Percentiles rank a stretch among this genome's conserved stretches.
Conservation (phyloP, 2,888 invertebrate genomes). For the Agapetus fuscipes region DNA sequence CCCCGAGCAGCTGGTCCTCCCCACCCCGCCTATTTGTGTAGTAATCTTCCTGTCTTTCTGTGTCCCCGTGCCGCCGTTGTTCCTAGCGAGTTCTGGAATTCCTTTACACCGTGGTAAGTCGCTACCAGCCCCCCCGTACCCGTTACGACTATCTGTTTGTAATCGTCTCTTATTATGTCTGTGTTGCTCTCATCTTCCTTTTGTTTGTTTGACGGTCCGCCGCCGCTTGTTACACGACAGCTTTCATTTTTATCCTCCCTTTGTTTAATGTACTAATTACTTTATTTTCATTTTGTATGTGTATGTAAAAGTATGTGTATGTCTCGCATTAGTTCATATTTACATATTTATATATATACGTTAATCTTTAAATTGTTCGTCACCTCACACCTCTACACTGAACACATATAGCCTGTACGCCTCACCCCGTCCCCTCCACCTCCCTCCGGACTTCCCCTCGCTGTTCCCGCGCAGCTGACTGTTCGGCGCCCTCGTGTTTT, state of each 20-base stretch:
- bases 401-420: neutral
- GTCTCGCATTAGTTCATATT: constrained; percentile 27
- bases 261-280: constrained; percentile 26
- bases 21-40: constrained; percentile 51
- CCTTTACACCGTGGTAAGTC: constrained; percentile 98
- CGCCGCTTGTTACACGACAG: constrained; percentile 24
- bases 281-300: constrained; percentile 49
- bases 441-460: neutral
- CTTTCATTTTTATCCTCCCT: constrained; percentile 36
- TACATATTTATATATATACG: constrained; percentile 14
- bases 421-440: neutral
- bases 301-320: constrained; percentile 49
- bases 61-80: constrained; percentile 61
- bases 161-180: constrained; percentile 23
- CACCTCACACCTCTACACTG: constrained; percentile 11
- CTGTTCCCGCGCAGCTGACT: constrained; percentile 12
- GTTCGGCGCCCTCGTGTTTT: constrained; percentile 17
- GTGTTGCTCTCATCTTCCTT: constrained; percentile 21
- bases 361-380: constrained; percentile 14
- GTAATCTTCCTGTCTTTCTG: constrained; percentile 57
- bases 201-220: constrained; percentile 17
- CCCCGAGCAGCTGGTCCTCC: no score
- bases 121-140: constrained; percentile 55
- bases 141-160: constrained; percentile 37
- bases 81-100: constrained; percentile 97